Percentiles rank a stretch among this genome's conserved stretches.
Evolutionary conservation across 2,797 vertebrate species (phyloP).

Genomic region (Epinephelus malabaricus): DNA sequence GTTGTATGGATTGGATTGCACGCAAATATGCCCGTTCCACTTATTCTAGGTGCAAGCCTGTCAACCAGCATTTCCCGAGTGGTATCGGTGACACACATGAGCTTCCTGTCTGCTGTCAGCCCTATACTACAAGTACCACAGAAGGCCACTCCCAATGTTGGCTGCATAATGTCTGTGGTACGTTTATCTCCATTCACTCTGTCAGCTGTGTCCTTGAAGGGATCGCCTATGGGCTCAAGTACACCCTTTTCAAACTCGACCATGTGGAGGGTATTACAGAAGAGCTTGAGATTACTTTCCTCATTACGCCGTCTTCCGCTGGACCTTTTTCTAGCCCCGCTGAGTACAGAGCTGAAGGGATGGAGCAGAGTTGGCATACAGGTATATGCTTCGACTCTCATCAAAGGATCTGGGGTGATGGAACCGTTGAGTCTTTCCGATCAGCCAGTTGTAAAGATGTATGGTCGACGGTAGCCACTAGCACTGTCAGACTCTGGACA

Average conservation of each 20-base stretch:
- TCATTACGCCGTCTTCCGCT: not conserved
- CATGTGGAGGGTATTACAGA: not conserved
- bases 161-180: conserved; percentile 7
- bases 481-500: conserved; percentile 31
- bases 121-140: conserved; percentile 35
- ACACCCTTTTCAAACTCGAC: conserved; percentile 4
- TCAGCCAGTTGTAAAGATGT: conserved; percentile 13
- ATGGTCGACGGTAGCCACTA: conserved; percentile 15
- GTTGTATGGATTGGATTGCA: not conserved
- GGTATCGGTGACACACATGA: not conserved
- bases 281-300: conserved; percentile 6
- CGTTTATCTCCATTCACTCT: conserved; percentile 6
- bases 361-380: conserved; percentile 34
- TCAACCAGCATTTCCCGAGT: not conserved
- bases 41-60: conserved; percentile 18
- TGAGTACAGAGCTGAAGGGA: not conserved
- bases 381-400: conserved; percentile 1
- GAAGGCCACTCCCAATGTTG: not conserved
- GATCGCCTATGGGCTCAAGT: not conserved
- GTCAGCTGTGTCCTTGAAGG: conserved; percentile 22
- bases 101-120: conserved; percentile 20
- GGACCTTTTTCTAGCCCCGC: not conserved
- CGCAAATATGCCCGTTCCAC: conserved; percentile 7
- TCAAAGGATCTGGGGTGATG: not conserved
- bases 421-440: conserved; percentile 2